Evolutionary conservation across 30 jellyfish, hydroid and myxozoan species (phyloP), one percentile per base, ranked within the genome.

Genomic region (Sanderia malayensis): DNA sequence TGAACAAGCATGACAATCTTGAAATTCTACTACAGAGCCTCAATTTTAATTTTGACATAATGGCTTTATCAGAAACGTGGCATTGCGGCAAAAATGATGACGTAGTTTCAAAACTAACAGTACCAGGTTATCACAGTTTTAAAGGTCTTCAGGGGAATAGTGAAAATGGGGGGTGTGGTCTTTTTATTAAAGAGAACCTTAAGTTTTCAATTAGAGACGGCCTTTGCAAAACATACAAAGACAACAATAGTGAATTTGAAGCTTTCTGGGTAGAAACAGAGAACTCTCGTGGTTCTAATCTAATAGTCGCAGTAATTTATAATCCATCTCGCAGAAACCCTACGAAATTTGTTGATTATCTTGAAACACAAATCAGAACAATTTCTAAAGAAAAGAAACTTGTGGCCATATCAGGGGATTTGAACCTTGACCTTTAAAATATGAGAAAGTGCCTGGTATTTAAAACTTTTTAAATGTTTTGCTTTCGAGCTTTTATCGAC

Each of bases 391-490:
- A 55, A 18, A 55, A 55, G 9, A 55, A 55, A 18, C 27, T n/a
- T n/a, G 67, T 24, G 7, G 31, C 31, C 67, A 7, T 55, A 4
- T 20, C 31, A 8, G 67, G 19, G 4, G 67, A 55, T 24, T 55
- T 55, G 6, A 55, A 55, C 67, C 19, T 55, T 55, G 67, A 55
- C 18, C 67, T 55, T 24, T 55, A 55, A 55, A 55, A 55, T 55
- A 20, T 18, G 31, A 55, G 18, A 24, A 55, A 19, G 18, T n/a
- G 8, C 67, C 67, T n/a, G 18, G 31, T n/a, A 18, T 55, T 55
- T 7, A 20, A 4, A 24, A 55, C 31, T 55, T 55, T 19, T 13
- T 55, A 55, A 20, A 55, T 24, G 18, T n/a, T 37, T 4, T 37
- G 52, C 52, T 37, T 13, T 37, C 52, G 10, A 37, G 13, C 13